Conservation (phyloP, 2,113 vertebrate species). For the Rhinopomastus cyanomelas region DNA sequence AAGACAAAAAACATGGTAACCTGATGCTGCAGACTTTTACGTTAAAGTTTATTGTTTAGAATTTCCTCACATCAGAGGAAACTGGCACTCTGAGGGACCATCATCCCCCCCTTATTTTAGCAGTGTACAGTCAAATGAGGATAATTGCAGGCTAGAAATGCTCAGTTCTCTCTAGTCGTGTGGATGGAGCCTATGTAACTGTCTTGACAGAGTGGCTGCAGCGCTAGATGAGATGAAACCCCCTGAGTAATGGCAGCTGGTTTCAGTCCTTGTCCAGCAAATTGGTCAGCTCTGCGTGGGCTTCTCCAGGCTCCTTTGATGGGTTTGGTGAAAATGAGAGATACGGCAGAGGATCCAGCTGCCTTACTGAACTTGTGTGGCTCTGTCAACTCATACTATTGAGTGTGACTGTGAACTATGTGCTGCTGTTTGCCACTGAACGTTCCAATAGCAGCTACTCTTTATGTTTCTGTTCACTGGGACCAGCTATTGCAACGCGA, state of each 20-base stretch:
- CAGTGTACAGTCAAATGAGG: not conserved
- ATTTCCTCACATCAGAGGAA: not conserved
- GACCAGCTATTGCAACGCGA: fast-evolving
- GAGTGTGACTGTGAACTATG: not conserved
- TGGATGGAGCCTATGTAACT: fast-evolving
- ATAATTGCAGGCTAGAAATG: not conserved
- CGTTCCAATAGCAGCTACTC: not conserved
- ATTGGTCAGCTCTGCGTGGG: not conserved
- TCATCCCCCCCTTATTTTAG: not conserved
- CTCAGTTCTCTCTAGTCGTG: no score
- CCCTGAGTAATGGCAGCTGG: fast-evolving
- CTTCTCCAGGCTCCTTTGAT: not conserved
- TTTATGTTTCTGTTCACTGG: not conserved
- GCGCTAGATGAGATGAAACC: not conserved
- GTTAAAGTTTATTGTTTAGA: not conserved
- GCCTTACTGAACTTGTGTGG: fast-evolving
- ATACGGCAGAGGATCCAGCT: not conserved
- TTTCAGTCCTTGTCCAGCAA: not conserved
- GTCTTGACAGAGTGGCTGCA: fast-evolving
- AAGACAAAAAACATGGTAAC: not conserved
- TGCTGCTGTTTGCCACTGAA: not conserved
- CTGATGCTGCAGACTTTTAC: not conserved
- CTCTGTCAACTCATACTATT: not conserved
- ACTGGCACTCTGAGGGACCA: not conserved
- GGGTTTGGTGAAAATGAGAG: not conserved